phyloP scores from a whole-genome alignment of 2,888 invertebrate species.

The Cartodere bifasciata region DNA sequence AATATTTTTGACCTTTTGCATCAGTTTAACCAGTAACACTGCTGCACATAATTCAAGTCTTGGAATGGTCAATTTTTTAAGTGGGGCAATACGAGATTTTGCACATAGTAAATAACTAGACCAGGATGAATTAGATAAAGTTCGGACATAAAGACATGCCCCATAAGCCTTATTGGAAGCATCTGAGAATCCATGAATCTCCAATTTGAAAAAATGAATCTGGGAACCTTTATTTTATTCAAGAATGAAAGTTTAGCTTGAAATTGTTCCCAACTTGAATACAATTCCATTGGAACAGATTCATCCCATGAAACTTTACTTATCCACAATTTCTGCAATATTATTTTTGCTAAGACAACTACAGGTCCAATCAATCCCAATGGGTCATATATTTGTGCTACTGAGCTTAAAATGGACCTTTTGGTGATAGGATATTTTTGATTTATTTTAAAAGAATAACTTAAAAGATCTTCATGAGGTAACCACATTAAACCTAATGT shows the following conservation, averaged over 20 bases:
- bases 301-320: conserved; percentile 11
- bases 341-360: conserved; percentile 8
- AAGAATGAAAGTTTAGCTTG: conserved; percentile 1
- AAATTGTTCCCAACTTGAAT: conserved; percentile 6
- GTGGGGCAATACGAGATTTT: conserved; percentile 22
- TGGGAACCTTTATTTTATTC: conserved; percentile 4
- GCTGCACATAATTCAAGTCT: conserved; percentile 20
- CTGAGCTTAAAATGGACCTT: conserved; percentile 7
- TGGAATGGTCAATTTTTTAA: conserved; percentile 17
- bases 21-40: conserved; percentile 13
- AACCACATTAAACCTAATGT: not conserved
- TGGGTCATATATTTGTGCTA: conserved; percentile 12
- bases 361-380: conserved; percentile 10
- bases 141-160: conserved; percentile 1
- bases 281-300: conserved; percentile 4
- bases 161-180: conserved; percentile 5
- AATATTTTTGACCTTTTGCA: conserved; percentile 5
- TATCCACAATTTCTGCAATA: conserved; percentile 11
- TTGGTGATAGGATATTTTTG: conserved; percentile 6
- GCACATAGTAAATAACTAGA: conserved; percentile 16
- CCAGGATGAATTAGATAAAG: not conserved
- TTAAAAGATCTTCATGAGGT: not conserved
- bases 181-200: conserved; percentile 8
- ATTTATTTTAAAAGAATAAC: not conserved
- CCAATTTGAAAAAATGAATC: conserved; percentile 4